Percentiles rank a stretch among this genome's conserved stretches.
These are phyloP conservation scores for Hofmannophila pseudospretella DNA, from an alignment of 2,888 invertebrate species.

Conservation along the genomic window DNA sequence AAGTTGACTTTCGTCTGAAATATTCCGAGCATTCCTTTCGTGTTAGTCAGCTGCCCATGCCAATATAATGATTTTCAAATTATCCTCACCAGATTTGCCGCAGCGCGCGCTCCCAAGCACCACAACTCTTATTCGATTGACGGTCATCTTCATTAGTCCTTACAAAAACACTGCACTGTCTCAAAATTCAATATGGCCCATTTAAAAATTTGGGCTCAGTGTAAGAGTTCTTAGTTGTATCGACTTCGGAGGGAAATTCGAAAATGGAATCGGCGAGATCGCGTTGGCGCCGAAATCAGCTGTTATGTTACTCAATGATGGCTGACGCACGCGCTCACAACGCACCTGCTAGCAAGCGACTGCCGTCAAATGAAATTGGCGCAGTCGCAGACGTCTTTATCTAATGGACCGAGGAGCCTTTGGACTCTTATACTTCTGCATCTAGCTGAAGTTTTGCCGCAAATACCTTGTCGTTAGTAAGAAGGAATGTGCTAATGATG, in stretches of 20 bases:
- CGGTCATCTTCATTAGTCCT: conserved; percentile 82
- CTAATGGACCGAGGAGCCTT: conserved; percentile 6
- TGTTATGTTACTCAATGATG: conserved; percentile 43
- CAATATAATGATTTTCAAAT: conserved; percentile 26
- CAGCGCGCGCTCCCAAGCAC: conserved; percentile 86
- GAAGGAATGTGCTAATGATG: conserved; percentile 2
- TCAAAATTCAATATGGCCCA: conserved; percentile 25
- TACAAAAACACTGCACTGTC: conserved; percentile 40
- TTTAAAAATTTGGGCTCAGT: conserved; percentile 25
- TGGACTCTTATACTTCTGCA: neutral
- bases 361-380: conserved; percentile 62
- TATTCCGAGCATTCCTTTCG: conserved; percentile 22
- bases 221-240: conserved; percentile 16
- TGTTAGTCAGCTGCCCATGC: conserved; percentile 30
- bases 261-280: conserved; percentile 27
- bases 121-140: conserved; percentile 87
- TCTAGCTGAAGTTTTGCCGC: neutral
- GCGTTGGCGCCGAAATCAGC: conserved; percentile 58
- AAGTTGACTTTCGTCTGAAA: conserved; percentile 23
- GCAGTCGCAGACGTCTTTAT: conserved; percentile 42
- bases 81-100: conserved; percentile 85
- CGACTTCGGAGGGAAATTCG: conserved; percentile 22
- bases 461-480: neutral
- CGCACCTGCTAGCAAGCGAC: conserved; percentile 72
- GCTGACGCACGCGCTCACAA: conserved; percentile 64